These are phyloP conservation scores for Orbicella faveolata DNA, from an alignment of 64 coral and sea anemone genomes.

Conservation along the genomic window DNA sequence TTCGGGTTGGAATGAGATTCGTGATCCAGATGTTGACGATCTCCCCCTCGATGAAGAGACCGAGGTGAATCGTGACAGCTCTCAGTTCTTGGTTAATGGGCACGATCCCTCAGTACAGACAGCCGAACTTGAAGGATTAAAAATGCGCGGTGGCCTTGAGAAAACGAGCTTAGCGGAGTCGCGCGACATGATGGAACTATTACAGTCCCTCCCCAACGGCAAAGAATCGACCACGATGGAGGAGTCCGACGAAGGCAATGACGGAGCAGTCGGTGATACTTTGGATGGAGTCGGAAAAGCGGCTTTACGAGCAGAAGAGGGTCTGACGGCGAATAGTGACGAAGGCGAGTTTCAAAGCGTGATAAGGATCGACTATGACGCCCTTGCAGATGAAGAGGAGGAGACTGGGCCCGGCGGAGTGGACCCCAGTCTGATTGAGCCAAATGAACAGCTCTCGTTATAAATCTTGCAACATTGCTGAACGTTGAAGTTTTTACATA, in stretches of 20 bases:
- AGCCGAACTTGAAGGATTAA: too few relatives aligned
- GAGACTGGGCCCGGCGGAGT: not conserved
- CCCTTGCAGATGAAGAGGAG: too few relatives aligned
- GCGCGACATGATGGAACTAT: not conserved
- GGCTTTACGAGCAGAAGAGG: not conserved
- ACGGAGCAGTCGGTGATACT: not conserved
- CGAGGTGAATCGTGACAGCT: too few relatives aligned
- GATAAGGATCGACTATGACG: slow-evolving; percentile 10
- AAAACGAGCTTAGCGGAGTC: not conserved
- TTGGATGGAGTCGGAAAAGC: not conserved
- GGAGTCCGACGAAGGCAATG: not conserved
- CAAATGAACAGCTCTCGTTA: not conserved
- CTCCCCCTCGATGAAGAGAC: too few relatives aligned
- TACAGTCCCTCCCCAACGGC: too few relatives aligned
- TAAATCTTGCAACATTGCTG: too few relatives aligned
- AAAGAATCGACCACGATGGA: not conserved
- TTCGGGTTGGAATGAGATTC: too few relatives aligned
- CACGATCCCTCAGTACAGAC: not conserved
- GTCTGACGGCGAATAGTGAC: not conserved
- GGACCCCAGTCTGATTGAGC: not conserved
- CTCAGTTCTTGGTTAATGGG: too few relatives aligned
- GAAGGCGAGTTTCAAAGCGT: slow-evolving; percentile 13
- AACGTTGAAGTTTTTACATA: too few relatives aligned
- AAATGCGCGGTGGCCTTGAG: too few relatives aligned
- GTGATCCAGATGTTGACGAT: too few relatives aligned